Conservation (phyloP, 2,797 vertebrate species). For the Natrix natrix region DNA sequence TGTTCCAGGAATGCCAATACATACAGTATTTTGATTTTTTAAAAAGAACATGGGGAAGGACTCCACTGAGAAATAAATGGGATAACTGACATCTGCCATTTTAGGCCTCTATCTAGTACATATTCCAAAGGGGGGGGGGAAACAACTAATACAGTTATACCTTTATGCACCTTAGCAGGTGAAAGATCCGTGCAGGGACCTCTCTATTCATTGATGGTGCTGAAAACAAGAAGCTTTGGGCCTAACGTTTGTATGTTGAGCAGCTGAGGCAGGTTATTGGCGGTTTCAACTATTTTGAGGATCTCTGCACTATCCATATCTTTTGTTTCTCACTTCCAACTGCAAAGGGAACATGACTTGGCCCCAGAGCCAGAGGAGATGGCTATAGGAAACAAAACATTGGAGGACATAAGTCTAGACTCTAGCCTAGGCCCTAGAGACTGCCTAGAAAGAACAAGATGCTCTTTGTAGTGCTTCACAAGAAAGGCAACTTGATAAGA, state of each 20-base stretch:
- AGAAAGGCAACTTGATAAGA: background rate
- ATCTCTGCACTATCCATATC: background rate
- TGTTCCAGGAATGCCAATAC: background rate
- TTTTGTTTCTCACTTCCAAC: background rate
- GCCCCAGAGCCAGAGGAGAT: too few relatives aligned
- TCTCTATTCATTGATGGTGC: constrained; percentile 4
- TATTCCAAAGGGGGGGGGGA: background rate
- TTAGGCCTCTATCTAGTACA: background rate
- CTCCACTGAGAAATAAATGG: background rate
- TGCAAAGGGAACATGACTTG: background rate
- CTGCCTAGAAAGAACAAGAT: background rate
- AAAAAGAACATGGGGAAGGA: background rate
- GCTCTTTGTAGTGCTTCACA: background rate
- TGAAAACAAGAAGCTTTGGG: background rate
- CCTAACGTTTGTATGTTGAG: background rate
- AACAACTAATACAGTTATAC: background rate
- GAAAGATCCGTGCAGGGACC: background rate
- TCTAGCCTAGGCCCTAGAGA: background rate
- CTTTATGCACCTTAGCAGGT: constrained; percentile 12
- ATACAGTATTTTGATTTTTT: background rate
- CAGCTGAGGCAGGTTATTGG: background rate
- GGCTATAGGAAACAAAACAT: too few relatives aligned
- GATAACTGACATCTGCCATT: background rate
- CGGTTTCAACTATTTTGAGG: background rate
- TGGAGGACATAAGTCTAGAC: background rate